phyloP scores from a whole-genome alignment of 2,113 vertebrate genomes.

The Hypocryptadius cinnamomeus region DNA sequence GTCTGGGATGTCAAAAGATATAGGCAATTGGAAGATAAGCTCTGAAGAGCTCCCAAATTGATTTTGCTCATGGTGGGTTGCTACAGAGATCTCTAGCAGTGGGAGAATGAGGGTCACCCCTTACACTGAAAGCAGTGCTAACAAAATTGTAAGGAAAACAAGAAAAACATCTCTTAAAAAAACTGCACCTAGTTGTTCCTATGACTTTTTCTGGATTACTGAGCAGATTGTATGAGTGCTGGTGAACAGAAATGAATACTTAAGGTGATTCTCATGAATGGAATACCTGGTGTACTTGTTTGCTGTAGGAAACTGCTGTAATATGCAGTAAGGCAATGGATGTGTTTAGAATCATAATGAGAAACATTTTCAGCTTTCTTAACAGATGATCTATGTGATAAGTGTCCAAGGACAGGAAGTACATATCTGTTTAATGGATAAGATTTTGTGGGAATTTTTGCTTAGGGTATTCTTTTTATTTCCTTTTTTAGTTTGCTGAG shows the following conservation, averaged over 20 bases:
- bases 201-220: not conserved
- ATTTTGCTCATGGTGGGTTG: not conserved
- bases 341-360: not conserved
- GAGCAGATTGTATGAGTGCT: not conserved
- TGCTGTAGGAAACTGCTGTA: accelerated
- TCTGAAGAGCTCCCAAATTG: not conserved
- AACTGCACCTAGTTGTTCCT: not conserved
- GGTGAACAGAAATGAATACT: not conserved
- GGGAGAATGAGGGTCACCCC: not conserved
- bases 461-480: not conserved
- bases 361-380: not conserved
- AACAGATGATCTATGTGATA: not conserved
- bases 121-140: not conserved
- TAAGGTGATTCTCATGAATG: not conserved
- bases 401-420: not conserved
- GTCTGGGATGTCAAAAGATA: not conserved
- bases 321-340: not conserved
- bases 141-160: not conserved
- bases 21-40: not conserved
- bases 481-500: not conserved
- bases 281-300: not conserved
- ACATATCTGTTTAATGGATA: not conserved
- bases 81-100: not conserved
- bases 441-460: not conserved
- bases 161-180: not conserved